Percentiles rank a stretch among this genome's conserved stretches.
Conservation (phyloP, 1,140 invertebrate genomes). For the Belonocnema kinseyi region DNA sequence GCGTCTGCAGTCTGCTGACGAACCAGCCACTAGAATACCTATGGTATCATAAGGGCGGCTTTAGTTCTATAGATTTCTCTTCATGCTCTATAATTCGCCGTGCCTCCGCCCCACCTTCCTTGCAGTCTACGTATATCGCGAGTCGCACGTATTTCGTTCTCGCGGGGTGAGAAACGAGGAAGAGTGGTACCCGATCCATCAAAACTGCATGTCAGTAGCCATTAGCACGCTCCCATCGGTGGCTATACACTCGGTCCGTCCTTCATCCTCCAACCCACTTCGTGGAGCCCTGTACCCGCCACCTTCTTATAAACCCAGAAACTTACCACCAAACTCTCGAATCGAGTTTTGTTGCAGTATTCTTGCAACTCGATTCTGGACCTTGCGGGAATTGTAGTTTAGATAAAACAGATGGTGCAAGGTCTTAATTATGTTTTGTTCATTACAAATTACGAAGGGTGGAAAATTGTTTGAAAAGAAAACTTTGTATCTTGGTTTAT, state of each 20-base stretch:
- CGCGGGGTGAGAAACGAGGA: conserved; percentile 62
- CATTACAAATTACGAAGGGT: too few species aligned
- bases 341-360: conserved; percentile 46
- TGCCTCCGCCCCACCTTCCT: conserved; percentile 36
- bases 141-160: conserved; percentile 42
- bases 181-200: conserved; percentile 77
- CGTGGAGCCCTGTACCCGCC: conserved; percentile 35
- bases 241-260: conserved; percentile 51
- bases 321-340: conserved; percentile 42
- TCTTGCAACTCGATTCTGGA: neutral
- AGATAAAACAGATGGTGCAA: too few species aligned
- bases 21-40: conserved; percentile 40
- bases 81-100: conserved; percentile 54
- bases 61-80: conserved; percentile 49
- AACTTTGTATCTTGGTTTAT: too few species aligned
- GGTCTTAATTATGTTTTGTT: too few species aligned
- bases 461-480: too few species aligned
- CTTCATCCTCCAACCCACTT: conserved; percentile 50
- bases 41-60: conserved; percentile 40
- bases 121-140: conserved; percentile 31
- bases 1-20: conserved; percentile 54
- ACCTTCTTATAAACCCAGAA: conserved; percentile 41
- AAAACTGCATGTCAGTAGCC: conserved; percentile 78
- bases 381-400: neutral
- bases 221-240: conserved; percentile 78